Evolutionary conservation across 2,113 vertebrate genomes (phyloP).

Genomic region (Empidonax alnorum): DNA sequence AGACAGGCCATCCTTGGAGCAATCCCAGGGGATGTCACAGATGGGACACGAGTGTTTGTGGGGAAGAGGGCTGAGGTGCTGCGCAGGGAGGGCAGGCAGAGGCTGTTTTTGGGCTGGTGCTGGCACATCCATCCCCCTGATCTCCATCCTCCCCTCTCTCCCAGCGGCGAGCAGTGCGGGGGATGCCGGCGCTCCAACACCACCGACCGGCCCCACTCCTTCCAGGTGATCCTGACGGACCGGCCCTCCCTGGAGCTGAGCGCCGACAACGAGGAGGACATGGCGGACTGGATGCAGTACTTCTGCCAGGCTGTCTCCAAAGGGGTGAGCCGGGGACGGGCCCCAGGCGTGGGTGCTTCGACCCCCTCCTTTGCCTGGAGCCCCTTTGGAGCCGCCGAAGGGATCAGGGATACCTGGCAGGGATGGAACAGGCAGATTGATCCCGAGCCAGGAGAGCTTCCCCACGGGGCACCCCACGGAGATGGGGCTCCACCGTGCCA

Average conservation of each 20-base stretch:
- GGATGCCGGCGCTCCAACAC: constrained; percentile 92
- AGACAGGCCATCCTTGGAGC: not conserved
- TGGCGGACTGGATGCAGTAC: constrained; percentile 96
- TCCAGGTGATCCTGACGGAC: constrained; percentile 93
- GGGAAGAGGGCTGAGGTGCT: not conserved
- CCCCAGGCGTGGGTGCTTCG: accelerated
- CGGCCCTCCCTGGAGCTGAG: constrained; percentile 92
- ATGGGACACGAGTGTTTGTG: not conserved
- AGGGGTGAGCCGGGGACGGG: constrained; percentile 80
- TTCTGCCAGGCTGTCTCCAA: constrained; percentile 97
- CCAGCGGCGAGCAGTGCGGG: constrained; percentile 94
- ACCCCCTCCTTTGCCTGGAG: not conserved
- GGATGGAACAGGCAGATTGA: not conserved
- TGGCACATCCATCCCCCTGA: not conserved
- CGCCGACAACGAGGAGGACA: constrained; percentile 88
- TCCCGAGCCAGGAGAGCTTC: not conserved
- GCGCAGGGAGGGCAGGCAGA: accelerated
- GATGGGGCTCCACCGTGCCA: not conserved
- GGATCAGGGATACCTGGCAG: not conserved
- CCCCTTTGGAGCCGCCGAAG: accelerated
- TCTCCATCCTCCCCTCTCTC: constrained; percentile 39
- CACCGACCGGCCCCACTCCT: constrained; percentile 90
- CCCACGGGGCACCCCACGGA: not conserved
- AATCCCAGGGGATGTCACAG: accelerated
- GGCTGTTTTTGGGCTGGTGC: not conserved